These are phyloP conservation scores for Gryllus longicercus DNA, from an alignment of 2,888 invertebrate genomes.

Conservation along the genomic window DNA sequence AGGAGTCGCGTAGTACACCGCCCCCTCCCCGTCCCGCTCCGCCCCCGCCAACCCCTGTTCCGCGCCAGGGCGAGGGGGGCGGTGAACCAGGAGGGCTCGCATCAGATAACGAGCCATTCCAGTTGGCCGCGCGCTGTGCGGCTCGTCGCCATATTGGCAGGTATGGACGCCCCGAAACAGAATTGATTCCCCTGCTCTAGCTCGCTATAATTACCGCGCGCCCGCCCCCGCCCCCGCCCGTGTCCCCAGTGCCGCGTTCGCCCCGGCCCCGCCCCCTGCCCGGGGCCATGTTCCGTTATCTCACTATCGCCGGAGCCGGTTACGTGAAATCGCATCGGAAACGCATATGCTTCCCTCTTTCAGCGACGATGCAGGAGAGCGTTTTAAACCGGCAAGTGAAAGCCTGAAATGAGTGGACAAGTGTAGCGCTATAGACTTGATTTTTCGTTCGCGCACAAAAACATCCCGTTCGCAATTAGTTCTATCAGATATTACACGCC, in stretches of 20 bases:
- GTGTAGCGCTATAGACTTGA: background rate
- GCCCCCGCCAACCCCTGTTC: background rate
- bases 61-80: background rate
- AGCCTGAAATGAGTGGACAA: background rate
- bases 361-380: background rate
- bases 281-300: conserved; percentile 5
- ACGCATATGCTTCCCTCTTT: background rate
- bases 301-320: background rate
- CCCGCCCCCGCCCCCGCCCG: background rate
- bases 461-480: too few species aligned
- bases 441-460: too few species aligned
- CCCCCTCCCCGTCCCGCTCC: background rate
- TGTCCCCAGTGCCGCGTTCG: background rate
- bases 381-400: background rate
- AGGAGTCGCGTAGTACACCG: background rate
- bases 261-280: background rate
- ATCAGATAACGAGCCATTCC: conserved; percentile 17
- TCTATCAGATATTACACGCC: too few species aligned
- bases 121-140: background rate
- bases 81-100: background rate
- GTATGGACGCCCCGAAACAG: background rate
- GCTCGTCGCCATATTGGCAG: background rate
- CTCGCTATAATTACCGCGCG: background rate
- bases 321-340: background rate
- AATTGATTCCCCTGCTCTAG: conserved; percentile 4